Evolutionary conservation across 2,797 vertebrate species (phyloP).

Genomic region (Etheostoma nigrum): DNA sequence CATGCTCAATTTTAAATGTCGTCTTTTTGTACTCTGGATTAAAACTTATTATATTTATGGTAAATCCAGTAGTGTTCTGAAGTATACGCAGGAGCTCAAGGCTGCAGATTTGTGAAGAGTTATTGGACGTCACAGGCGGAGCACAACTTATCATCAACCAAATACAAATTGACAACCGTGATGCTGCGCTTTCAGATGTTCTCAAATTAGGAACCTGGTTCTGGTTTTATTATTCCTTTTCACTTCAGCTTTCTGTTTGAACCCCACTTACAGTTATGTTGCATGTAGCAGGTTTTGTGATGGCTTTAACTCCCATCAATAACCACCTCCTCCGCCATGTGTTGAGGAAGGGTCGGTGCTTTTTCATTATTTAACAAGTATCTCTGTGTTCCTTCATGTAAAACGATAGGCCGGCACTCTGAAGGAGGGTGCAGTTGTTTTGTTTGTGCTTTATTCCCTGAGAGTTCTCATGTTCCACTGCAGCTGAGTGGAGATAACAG

Average conservation of each 20-base stretch:
- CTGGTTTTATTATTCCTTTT: background rate
- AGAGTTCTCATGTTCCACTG: slow-evolving; percentile 68
- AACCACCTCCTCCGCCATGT: slow-evolving; percentile 7
- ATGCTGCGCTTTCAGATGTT: slow-evolving; percentile 5
- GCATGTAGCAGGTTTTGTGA: background rate
- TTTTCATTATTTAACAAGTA: slow-evolving; percentile 73
- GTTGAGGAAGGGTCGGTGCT: slow-evolving; percentile 45
- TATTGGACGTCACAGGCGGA: slow-evolving; percentile 18
- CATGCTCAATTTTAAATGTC: background rate
- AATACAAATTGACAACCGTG: slow-evolving; percentile 19
- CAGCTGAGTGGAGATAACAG: slow-evolving; percentile 68
- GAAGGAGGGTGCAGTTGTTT: slow-evolving; percentile 66
- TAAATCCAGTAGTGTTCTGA: background rate
- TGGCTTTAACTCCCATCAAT: background rate
- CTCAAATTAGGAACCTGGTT: background rate
- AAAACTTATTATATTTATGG: background rate
- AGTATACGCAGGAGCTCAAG: background rate
- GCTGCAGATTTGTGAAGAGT: slow-evolving; percentile 28
- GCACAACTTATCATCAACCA: slow-evolving; percentile 12
- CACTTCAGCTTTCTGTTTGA: background rate
- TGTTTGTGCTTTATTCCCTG: slow-evolving; percentile 63
- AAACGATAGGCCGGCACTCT: slow-evolving; percentile 55
- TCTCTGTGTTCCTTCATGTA: slow-evolving; percentile 68
- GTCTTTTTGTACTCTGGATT: background rate
- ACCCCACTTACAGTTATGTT: background rate